Evolutionary conservation across 2,888 invertebrate species (phyloP).

Genomic region (Calameuta idolon): DNA sequence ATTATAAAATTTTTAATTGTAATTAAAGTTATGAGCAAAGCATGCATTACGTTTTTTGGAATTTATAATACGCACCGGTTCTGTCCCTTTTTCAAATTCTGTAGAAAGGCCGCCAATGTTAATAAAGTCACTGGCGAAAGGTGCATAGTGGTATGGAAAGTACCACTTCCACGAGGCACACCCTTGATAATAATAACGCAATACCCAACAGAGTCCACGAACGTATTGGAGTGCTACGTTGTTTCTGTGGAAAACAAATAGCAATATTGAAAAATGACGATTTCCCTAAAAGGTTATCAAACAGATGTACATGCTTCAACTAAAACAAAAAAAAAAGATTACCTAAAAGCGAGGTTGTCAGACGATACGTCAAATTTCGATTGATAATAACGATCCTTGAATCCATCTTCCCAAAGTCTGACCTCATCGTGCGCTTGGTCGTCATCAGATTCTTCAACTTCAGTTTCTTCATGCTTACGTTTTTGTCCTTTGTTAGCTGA

Average conservation of each 20-base stretch:
- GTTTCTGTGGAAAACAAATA: slow-evolving; percentile 69
- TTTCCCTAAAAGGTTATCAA: neutral
- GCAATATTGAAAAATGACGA: neutral
- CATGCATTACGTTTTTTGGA: neutral
- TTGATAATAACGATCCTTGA: slow-evolving; percentile 98
- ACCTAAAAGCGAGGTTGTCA: slow-evolving; percentile 86
- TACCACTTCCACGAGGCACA: slow-evolving; percentile 99
- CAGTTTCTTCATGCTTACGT: slow-evolving; percentile 67
- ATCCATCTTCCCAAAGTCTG: slow-evolving; percentile 95
- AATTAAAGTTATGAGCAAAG: neutral
- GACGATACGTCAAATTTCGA: slow-evolving; percentile 88
- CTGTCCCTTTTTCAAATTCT: slow-evolving; percentile 87
- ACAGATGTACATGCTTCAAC: neutral
- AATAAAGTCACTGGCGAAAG: slow-evolving; percentile 98
- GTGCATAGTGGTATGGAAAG: slow-evolving; percentile 99
- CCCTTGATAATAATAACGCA: slow-evolving; percentile 99
- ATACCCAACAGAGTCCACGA: slow-evolving; percentile 96
- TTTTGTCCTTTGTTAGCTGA: slow-evolving; percentile 66
- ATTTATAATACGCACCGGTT: slow-evolving; percentile 76
- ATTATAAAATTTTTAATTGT: slow-evolving; percentile 1
- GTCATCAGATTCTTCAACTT: slow-evolving; percentile 73
- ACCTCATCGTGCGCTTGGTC: slow-evolving; percentile 90
- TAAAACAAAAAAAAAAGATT: neutral
- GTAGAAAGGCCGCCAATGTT: slow-evolving; percentile 88
- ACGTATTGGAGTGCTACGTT: slow-evolving; percentile 95